These are phyloP conservation scores for Tinea trinotella DNA, from an alignment of 2,888 invertebrate species.

Conservation along the genomic window DNA sequence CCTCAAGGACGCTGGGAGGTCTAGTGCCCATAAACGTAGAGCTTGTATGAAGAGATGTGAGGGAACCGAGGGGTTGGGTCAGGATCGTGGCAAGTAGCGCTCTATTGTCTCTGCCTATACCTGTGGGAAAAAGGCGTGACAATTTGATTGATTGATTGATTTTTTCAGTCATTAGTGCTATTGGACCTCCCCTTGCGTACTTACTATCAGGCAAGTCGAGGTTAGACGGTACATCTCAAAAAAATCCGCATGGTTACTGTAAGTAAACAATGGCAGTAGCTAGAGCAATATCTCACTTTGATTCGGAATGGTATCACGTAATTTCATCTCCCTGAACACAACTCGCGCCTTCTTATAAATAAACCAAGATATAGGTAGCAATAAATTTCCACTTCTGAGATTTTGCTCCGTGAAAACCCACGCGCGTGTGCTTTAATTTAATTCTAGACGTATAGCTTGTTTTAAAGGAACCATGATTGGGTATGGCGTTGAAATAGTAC, in stretches of 20 bases:
- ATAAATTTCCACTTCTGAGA: slow-evolving; percentile 62
- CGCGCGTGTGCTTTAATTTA: slow-evolving; percentile 46
- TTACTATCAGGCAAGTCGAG: too few relatives aligned
- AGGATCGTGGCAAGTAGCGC: too few relatives aligned
- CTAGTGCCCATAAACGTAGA: too few relatives aligned
- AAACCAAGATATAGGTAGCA: slow-evolving; percentile 66
- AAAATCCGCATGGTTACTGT: background rate
- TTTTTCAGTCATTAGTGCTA: too few relatives aligned
- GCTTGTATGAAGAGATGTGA: too few relatives aligned
- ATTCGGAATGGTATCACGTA: slow-evolving; percentile 71
- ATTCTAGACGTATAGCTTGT: slow-evolving; percentile 57
- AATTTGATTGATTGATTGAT: too few relatives aligned
- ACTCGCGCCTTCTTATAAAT: slow-evolving; percentile 65
- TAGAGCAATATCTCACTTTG: slow-evolving; percentile 58
- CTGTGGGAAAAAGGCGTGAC: too few relatives aligned
- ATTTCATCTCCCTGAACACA: slow-evolving; percentile 63
- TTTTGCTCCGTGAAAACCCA: slow-evolving; percentile 27
- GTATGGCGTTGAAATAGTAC: slow-evolving; percentile 44
- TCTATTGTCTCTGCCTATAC: too few relatives aligned
- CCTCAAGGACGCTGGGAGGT: too few relatives aligned
- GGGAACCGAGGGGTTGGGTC: too few relatives aligned
- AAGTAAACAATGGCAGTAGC: slow-evolving; percentile 27
- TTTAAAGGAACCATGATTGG: slow-evolving; percentile 45
- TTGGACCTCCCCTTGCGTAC: too few relatives aligned
- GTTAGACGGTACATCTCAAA: too few relatives aligned